Percentiles rank a stretch among this genome's conserved stretches.
Evolutionary conservation across 2,113 vertebrate genomes (phyloP).

Genomic region (Dasyornis broadbenti): DNA sequence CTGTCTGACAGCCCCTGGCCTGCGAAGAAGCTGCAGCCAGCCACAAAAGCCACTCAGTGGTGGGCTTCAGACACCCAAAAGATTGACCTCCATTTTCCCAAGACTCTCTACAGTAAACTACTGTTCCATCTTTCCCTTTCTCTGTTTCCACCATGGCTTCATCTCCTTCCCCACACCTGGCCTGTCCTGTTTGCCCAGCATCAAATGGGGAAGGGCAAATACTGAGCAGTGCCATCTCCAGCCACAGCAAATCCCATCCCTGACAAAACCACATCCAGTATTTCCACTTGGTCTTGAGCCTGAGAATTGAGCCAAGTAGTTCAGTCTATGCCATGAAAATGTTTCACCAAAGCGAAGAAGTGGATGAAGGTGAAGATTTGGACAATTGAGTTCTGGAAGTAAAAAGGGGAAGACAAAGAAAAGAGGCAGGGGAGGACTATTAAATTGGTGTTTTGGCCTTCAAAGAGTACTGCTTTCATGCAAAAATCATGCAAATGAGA

Average conservation of each 20-base stretch:
- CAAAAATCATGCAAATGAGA: constrained; percentile 7
- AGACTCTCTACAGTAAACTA: background rate
- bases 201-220: accelerated
- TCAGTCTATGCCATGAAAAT: background rate
- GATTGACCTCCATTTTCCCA: background rate
- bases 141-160: background rate
- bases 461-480: background rate
- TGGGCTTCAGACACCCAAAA: background rate
- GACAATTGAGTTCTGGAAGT: background rate
- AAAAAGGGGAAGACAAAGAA: background rate
- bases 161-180: background rate
- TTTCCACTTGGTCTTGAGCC: background rate
- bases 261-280: background rate
- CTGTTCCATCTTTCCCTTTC: background rate
- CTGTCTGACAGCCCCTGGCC: background rate
- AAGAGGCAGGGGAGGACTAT: background rate
- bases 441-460: background rate
- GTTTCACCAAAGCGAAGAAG: background rate
- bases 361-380: background rate
- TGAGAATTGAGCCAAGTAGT: background rate
- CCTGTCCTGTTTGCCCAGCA: background rate
- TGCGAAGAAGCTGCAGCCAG: background rate
- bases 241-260: background rate
- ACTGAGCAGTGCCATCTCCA: background rate
- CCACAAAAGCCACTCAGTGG: background rate